phyloP scores from a whole-genome alignment of 1,140 invertebrate genomes.

The Tetraneura akinire region DNA sequence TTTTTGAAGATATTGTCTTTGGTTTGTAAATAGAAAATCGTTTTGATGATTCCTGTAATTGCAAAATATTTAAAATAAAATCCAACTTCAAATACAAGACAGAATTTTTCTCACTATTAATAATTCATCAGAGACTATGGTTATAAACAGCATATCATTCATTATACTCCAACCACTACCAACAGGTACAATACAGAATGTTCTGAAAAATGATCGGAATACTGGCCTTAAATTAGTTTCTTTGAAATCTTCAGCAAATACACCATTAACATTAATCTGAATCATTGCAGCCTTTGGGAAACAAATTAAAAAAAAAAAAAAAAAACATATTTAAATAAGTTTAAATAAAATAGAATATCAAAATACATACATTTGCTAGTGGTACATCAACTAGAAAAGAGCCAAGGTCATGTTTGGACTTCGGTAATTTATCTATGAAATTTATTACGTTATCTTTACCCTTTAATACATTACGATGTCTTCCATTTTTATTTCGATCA shows the following conservation, averaged over 20 bases:
- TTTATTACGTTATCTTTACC: conserved; percentile 27
- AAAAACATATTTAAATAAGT: not conserved
- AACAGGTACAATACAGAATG: conserved; percentile 14
- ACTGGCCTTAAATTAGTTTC: not conserved
- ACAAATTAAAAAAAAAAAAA: not conserved
- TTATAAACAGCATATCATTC: conserved; percentile 34
- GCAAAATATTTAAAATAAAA: not conserved
- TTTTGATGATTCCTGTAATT: conserved; percentile 31
- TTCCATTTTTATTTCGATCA: not conserved
- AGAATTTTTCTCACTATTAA: conserved; percentile 13
- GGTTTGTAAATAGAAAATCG: conserved; percentile 3
- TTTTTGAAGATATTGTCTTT: not conserved
- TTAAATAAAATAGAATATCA: not conserved
- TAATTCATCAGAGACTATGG: not conserved
- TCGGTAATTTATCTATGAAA: conserved; percentile 29
- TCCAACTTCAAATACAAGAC: not conserved
- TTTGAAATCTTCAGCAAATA: conserved; percentile 22
- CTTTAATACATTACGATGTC: conserved; percentile 2
- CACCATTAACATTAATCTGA: conserved; percentile 38
- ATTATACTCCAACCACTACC: conserved; percentile 41
- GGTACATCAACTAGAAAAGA: conserved; percentile 44
- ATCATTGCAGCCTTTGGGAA: conserved; percentile 10
- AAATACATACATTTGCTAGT: conserved; percentile 22
- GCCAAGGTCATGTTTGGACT: conserved; percentile 37
- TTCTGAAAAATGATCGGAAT: conserved; percentile 14